Evolutionary conservation across 1,140 invertebrate genomes (phyloP).

Genomic region (Ruditapes philippinarum): DNA sequence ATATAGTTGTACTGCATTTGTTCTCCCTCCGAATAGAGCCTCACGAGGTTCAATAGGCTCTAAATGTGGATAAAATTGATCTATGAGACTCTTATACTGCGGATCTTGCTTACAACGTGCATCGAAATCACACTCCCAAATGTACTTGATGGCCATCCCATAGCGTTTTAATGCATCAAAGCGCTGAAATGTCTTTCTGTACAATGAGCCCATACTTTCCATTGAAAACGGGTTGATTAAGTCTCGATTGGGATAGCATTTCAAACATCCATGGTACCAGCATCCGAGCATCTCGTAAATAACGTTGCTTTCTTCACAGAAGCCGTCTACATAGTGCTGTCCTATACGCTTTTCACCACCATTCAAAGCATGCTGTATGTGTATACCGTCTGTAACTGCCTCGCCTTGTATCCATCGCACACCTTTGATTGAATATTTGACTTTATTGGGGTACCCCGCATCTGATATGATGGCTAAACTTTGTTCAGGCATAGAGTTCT

Average conservation of each 20-base stretch:
- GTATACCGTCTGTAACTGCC: background rate
- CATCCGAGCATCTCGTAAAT: conserved; percentile 13
- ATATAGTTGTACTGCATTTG: background rate
- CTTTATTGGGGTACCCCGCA: background rate
- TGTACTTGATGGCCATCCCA: background rate
- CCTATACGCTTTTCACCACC: conserved; percentile 10
- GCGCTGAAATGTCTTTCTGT: background rate
- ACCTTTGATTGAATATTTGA: background rate
- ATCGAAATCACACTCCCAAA: conserved; percentile 26
- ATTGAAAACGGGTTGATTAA: background rate
- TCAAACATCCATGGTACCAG: conserved; percentile 6
- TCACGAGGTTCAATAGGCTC: background rate
- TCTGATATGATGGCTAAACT: conserved; percentile 2
- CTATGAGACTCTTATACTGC: background rate
- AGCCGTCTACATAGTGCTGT: conserved; percentile 15
- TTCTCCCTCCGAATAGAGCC: conserved; percentile 1
- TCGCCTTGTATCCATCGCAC: background rate
- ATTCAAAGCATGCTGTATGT: conserved; percentile 13
- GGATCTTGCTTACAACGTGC: background rate
- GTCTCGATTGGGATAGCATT: background rate
- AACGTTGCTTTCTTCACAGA: background rate
- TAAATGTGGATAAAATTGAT: background rate
- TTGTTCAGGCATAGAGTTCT: background rate
- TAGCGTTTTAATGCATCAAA: background rate
- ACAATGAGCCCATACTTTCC: background rate